Evolutionary conservation across 2,888 invertebrate genomes (phyloP), one percentile per base, ranked within the genome.

Genomic region (Amphipoea oculea): DNA sequence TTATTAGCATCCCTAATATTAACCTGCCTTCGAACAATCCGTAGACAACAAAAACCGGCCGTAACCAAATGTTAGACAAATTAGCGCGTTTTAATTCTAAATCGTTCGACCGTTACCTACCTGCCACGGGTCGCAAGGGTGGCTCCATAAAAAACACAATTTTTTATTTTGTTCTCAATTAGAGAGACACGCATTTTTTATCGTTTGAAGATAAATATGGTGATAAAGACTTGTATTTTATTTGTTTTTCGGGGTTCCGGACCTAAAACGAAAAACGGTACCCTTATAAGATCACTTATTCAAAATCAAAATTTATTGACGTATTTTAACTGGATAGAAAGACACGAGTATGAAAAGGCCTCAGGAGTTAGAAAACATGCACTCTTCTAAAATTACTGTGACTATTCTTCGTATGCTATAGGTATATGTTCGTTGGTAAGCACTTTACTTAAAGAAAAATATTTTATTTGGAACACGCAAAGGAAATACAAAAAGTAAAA

Each of bases 41-140:
- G 72, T 60, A 78, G 73, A 71, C 67, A 68, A 69, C n/a, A 87
- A 83, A 89, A 88, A 85, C 23, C 29, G 71, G 67, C 71, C 83
- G 84, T 83, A 85, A 76, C 80, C 76, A 77, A 86, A 86, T 86
- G 87, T 88, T 88, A 88, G 87, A 84, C 90, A 92, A 92, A 92
- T 93, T 92, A 92, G 85, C 89, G 88, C 82, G 76, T 90, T 89
- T 89, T 91, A 90, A 90, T 90, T 91, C 88, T 85, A 90, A 90
- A 90, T 91, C 73, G 79, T 60, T 89, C 85, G 74, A 54, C 86
- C 83, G 78, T 83, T 89, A 87, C 89, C 88, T 89, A 87, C 89
- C 88, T 88, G 87, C 73, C 40, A 51, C 11, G 63, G 72, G 63
- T 66, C 70, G 65, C 73, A 74, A 83, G 83, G 88, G 79, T 76